Evolutionary conservation across 2,888 invertebrate genomes (phyloP).

Genomic region (Lochmaea crataegi): DNA sequence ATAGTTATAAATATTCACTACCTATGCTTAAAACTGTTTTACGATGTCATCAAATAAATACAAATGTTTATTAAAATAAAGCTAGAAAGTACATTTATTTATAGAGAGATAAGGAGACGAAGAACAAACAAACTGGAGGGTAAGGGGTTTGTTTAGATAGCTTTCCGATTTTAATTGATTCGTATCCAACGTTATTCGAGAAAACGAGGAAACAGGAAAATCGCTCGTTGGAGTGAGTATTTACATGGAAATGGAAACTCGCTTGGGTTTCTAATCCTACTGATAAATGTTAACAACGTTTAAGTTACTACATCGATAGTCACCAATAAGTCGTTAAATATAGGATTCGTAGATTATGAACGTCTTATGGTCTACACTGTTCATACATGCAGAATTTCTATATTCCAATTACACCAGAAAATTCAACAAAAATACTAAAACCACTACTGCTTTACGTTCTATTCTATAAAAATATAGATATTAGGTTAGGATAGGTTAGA

Average conservation of each 20-base stretch:
- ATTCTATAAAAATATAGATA: too few species aligned
- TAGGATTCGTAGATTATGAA: slow-evolving; percentile 22
- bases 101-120: slow-evolving; percentile 9
- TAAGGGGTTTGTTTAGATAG: slow-evolving; percentile 24
- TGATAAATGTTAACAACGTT: slow-evolving; percentile 40
- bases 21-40: too few species aligned
- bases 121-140: slow-evolving; percentile 22
- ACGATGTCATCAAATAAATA: too few species aligned
- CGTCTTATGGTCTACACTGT: neutral
- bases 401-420: too few species aligned
- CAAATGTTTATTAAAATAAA: neutral
- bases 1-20: too few species aligned
- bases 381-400: neutral
- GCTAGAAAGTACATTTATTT: neutral
- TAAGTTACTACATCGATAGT: slow-evolving; percentile 34
- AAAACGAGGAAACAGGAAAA: slow-evolving; percentile 36
- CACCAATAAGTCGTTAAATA: slow-evolving; percentile 31
- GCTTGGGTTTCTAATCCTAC: slow-evolving; percentile 35
- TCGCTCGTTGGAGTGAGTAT: slow-evolving; percentile 27
- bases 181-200: slow-evolving; percentile 20
- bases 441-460: too few species aligned
- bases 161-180: slow-evolving; percentile 33
- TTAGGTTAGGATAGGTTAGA: too few species aligned
- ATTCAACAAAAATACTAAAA: neutral
- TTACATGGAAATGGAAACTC: slow-evolving; percentile 38